Conservation (phyloP, 2,888 invertebrate genomes). For the Watsonalla cultraria region DNA sequence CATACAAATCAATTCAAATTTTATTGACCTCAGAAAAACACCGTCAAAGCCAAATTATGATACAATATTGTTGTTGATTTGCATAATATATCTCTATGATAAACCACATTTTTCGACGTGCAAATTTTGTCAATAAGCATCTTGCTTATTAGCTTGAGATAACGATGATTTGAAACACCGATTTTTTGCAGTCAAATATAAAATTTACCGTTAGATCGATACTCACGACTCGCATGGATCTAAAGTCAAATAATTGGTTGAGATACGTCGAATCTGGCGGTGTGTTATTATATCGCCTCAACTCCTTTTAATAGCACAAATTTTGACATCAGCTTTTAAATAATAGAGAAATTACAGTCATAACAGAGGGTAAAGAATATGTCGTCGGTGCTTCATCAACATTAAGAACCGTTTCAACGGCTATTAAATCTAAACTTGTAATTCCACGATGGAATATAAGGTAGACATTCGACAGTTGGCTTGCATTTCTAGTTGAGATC, state of each 20-base stretch:
- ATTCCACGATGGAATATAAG: constrained; percentile 54
- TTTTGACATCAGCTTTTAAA: constrained; percentile 33
- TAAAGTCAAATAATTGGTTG: constrained; percentile 30
- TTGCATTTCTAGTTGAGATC: constrained; percentile 45
- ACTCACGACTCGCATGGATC: constrained; percentile 10
- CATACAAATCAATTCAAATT: no score
- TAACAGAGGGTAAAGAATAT: constrained; percentile 33
- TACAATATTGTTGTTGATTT: not conserved
- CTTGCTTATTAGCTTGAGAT: not conserved
- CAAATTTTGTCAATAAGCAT: not conserved
- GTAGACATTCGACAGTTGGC: constrained; percentile 32
- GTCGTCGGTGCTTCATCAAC: constrained; percentile 36
- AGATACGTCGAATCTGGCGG: constrained; percentile 23
- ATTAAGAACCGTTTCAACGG: constrained; percentile 52
- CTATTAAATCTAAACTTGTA: constrained; percentile 46
- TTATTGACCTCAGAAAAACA: no score
- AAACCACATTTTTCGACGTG: not conserved
- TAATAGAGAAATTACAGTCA: constrained; percentile 45
- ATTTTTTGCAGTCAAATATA: not conserved
- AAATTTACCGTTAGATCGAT: constrained; percentile 11
- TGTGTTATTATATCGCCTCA: constrained; percentile 22
- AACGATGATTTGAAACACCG: not conserved
- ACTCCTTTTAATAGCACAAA: constrained; percentile 13
- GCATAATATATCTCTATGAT: not conserved
- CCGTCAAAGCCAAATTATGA: no score